Evolutionary conservation across 2,113 vertebrate genomes (phyloP).

Genomic region (Pseudonaja textilis): DNA sequence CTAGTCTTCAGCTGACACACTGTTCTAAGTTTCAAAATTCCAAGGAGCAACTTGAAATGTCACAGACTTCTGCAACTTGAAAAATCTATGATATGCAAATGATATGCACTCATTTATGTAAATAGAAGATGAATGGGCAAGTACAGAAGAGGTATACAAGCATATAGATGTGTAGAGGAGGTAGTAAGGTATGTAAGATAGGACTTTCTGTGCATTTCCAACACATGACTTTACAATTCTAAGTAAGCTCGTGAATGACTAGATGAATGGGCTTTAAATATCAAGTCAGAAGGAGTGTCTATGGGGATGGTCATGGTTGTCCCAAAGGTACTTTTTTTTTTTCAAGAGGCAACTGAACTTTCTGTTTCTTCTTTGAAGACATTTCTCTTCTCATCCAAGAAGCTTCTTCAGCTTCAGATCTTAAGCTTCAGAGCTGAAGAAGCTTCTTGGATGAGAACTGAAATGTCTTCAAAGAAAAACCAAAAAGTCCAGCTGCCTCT

Average conservation of each 20-base stretch:
- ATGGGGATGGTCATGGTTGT: too few relatives aligned
- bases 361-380: too few relatives aligned
- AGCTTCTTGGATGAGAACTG: too few relatives aligned
- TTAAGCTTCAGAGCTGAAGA: too few relatives aligned
- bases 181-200: background rate
- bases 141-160: background rate
- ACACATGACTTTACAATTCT: background rate
- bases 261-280: background rate
- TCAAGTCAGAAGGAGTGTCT: background rate
- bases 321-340: too few relatives aligned
- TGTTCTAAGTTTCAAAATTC: background rate
- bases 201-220: background rate
- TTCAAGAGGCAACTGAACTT: too few relatives aligned
- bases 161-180: background rate
- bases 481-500: too few relatives aligned
- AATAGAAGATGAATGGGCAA: background rate
- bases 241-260: background rate
- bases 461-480: too few relatives aligned
- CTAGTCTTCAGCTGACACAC: background rate
- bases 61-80: background rate
- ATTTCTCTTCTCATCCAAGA: too few relatives aligned
- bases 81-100: background rate
- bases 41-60: background rate
- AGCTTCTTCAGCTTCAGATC: too few relatives aligned
- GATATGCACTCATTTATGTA: background rate